These are phyloP conservation scores for Thunnus maccoyii DNA, from an alignment of 2,113 vertebrate genomes.

Conservation along the genomic window DNA sequence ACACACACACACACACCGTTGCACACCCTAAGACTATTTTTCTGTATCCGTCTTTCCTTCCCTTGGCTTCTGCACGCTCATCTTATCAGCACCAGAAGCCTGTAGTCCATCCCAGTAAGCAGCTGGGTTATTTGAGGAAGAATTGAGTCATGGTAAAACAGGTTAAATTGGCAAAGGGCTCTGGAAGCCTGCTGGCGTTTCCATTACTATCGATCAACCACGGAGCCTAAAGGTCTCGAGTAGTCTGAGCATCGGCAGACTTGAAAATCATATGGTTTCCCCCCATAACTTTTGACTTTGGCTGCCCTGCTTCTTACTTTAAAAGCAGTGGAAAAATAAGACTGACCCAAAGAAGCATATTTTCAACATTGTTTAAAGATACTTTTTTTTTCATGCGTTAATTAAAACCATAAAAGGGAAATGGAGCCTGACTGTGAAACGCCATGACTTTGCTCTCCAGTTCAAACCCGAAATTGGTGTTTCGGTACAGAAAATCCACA, in stretches of 20 bases:
- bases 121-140: conserved; percentile 69
- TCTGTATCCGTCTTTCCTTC: conserved; percentile 25
- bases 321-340: conserved; percentile 22
- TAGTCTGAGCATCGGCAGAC: conserved; percentile 35
- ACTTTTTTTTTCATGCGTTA: background rate
- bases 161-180: conserved; percentile 70
- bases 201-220: conserved; percentile 76
- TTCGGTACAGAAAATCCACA: conserved; percentile 7
- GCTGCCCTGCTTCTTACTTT: conserved; percentile 6
- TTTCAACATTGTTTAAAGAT: conserved; percentile 8
- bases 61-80: conserved; percentile 24
- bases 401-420: conserved; percentile 17
- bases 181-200: conserved; percentile 62
- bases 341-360: conserved; percentile 25
- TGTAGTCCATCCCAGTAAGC: conserved; percentile 58
- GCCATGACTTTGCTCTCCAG: conserved; percentile 1
- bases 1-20: conserved; percentile 3
- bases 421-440: background rate
- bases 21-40: conserved; percentile 19
- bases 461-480: background rate
- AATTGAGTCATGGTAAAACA: conserved; percentile 72
- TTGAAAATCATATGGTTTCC: conserved; percentile 35
- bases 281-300: conserved; percentile 38
- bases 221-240: conserved; percentile 60
- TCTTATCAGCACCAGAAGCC: conserved; percentile 60